A percentile compares a stretch with the other conserved stretches of the same genome.
These are phyloP conservation scores for Patella vulgata DNA, from an alignment of 1,140 invertebrate genomes.

Conservation along the genomic window DNA sequence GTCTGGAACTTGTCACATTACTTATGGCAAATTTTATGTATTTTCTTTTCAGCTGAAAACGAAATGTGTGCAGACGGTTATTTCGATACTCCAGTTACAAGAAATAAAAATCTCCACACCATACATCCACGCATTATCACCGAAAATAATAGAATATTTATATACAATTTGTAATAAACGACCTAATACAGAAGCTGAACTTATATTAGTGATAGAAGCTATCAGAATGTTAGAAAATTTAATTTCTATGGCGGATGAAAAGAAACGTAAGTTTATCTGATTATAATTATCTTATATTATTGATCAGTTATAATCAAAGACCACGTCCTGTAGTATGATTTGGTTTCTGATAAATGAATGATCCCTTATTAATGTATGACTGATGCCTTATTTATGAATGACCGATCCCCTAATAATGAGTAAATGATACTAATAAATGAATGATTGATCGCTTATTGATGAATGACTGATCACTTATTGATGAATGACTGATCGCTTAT, in stretches of 20 bases:
- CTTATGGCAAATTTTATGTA: too few relatives aligned
- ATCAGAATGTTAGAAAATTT: constrained; percentile 73
- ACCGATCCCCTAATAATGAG: too few relatives aligned
- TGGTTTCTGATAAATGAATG: too few relatives aligned
- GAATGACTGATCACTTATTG: too few relatives aligned
- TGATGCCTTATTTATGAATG: too few relatives aligned
- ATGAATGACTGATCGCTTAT: too few relatives aligned
- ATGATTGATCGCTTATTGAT: too few relatives aligned
- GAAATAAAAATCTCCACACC: constrained; percentile 78
- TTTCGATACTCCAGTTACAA: constrained; percentile 78
- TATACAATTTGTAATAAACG: constrained; percentile 26
- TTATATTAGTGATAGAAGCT: constrained; percentile 71
- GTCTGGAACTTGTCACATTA: too few relatives aligned
- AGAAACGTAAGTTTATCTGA: constrained; percentile 68
- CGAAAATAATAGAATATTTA: constrained; percentile 60
- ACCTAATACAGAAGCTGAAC: constrained; percentile 44
- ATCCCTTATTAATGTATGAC: too few relatives aligned
- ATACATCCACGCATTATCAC: constrained; percentile 85
- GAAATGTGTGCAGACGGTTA: constrained; percentile 82
- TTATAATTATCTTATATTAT: background rate
- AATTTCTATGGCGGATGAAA: constrained; percentile 78
- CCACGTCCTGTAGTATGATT: too few relatives aligned
- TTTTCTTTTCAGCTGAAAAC: constrained; percentile 72
- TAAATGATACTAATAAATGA: too few relatives aligned
- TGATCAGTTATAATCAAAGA: too few relatives aligned